Conservation (phyloP, 2,113 vertebrate species). For the Saimiri boliviensis region DNA sequence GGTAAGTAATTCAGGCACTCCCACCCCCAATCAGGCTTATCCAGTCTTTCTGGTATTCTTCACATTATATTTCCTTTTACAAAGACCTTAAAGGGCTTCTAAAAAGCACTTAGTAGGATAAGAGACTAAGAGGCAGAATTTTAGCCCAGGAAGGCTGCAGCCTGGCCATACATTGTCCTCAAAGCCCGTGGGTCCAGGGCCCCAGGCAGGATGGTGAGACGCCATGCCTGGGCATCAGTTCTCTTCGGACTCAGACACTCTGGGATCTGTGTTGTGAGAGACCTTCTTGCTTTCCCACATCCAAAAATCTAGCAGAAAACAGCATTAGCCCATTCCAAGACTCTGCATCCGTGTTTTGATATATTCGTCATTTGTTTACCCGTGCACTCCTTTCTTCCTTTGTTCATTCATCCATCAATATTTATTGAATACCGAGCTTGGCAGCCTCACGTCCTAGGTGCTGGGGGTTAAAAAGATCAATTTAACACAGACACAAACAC, state of each 20-base stretch:
- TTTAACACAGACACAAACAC: slow-evolving; percentile 51
- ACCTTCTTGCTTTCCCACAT: background rate
- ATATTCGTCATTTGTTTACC: background rate
- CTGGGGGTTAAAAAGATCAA: slow-evolving; percentile 58
- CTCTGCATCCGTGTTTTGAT: background rate
- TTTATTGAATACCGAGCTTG: slow-evolving; percentile 36
- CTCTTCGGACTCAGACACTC: background rate
- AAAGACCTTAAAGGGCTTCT: background rate
- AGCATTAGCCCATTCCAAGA: background rate
- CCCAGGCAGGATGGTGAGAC: background rate
- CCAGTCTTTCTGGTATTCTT: slow-evolving; percentile 38
- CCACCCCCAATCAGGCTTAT: background rate
- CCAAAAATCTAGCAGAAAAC: background rate
- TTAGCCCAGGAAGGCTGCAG: background rate
- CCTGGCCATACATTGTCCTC: background rate
- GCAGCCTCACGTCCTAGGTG: slow-evolving; percentile 16
- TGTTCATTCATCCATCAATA: background rate
- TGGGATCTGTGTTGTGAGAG: background rate
- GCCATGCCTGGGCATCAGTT: background rate
- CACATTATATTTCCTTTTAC: slow-evolving; percentile 33
- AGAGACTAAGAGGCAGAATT: background rate
- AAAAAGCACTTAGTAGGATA: background rate
- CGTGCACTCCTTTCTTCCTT: background rate
- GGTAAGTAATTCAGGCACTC: background rate
- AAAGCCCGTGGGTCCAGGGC: background rate